Conservation (phyloP, 1,140 invertebrate genomes). For the Drosophila busckii region DNA sequence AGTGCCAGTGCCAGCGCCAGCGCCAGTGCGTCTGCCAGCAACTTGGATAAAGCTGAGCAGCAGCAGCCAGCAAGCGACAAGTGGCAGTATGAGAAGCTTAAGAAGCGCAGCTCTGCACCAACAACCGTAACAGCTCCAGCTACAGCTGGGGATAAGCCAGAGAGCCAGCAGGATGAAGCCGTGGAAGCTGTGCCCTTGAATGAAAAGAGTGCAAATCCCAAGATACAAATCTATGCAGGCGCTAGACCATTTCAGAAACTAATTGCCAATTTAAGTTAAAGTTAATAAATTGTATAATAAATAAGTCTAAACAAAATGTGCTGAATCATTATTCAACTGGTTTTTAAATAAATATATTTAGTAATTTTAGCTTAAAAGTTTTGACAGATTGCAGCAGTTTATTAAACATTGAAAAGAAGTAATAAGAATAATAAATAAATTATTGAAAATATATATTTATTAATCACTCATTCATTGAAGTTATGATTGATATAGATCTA, state of each 20-base stretch:
- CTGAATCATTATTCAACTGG: too few relatives aligned
- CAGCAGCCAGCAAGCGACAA: neutral
- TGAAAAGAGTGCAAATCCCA: neutral
- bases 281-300: slow-evolving; percentile 1
- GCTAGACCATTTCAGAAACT: slow-evolving; percentile 48
- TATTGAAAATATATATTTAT: too few relatives aligned
- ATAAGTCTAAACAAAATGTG: too few relatives aligned
- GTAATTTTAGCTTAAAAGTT: too few relatives aligned
- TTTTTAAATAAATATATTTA: too few relatives aligned
- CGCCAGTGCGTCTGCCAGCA: neutral
- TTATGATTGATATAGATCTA: too few relatives aligned
- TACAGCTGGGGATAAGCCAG: too few relatives aligned
- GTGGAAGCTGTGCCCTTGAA: neutral
- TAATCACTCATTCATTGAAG: too few relatives aligned
- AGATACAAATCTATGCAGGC: slow-evolving; percentile 42
- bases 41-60: too few relatives aligned
- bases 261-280: slow-evolving; percentile 50
- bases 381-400: too few relatives aligned
- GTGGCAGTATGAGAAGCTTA: slow-evolving; percentile 37
- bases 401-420: too few relatives aligned
- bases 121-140: neutral
- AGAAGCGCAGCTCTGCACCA: slow-evolving; percentile 37
- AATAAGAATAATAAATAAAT: too few relatives aligned
- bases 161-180: neutral
- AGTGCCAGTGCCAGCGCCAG: slow-evolving; percentile 1